Evolutionary conservation across 2,888 invertebrate species (phyloP).

Genomic region (Corbicula japonica): DNA sequence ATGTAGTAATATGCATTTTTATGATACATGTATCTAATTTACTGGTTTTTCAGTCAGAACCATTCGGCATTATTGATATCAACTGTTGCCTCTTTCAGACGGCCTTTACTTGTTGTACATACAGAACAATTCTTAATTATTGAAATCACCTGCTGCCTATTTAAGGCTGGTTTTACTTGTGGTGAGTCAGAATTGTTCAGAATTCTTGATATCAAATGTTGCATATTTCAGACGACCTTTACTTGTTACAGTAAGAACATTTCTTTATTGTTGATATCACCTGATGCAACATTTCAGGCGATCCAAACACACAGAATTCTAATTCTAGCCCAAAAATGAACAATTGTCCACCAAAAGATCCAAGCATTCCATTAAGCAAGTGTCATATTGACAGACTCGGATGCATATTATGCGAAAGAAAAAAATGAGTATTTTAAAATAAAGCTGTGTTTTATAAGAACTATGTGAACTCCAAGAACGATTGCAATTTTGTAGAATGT

Average conservation of each 20-base stretch:
- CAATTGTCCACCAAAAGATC: constrained; percentile 19
- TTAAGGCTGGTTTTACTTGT: too few relatives aligned
- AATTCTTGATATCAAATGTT: too few relatives aligned
- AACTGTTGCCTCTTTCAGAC: not conserved
- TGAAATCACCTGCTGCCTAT: not conserved
- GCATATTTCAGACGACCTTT: too few relatives aligned
- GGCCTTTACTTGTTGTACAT: not conserved
- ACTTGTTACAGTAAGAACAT: too few relatives aligned
- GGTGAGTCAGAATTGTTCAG: too few relatives aligned
- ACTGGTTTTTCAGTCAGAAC: not conserved
- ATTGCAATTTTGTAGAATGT: too few relatives aligned
- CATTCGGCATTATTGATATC: not conserved
- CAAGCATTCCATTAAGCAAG: constrained; percentile 12
- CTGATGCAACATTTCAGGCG: not conserved
- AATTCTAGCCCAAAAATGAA: constrained; percentile 2
- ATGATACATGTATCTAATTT: too few relatives aligned
- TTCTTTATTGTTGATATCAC: not conserved
- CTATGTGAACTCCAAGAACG: not conserved
- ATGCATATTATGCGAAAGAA: constrained; percentile 9
- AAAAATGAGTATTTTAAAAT: not conserved
- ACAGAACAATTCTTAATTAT: not conserved
- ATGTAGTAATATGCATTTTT: too few relatives aligned
- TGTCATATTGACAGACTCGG: constrained; percentile 23
- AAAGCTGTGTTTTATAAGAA: not conserved
- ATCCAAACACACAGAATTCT: not conserved